These are phyloP conservation scores for Sinocyclocheilus anophthalmus DNA, from an alignment of 2,113 vertebrate genomes.

Conservation along the genomic window DNA sequence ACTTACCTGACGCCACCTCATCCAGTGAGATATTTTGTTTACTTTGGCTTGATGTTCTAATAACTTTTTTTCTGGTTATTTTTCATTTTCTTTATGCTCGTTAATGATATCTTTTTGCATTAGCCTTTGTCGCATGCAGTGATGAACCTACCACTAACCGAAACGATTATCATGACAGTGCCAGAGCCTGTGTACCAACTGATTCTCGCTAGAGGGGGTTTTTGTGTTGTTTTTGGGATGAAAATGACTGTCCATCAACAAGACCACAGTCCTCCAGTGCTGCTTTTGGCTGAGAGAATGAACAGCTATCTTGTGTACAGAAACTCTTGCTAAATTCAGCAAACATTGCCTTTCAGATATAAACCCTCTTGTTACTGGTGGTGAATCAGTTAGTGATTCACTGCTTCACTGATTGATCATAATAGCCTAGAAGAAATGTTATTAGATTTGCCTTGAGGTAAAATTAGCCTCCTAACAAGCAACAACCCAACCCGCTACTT, in stretches of 20 bases:
- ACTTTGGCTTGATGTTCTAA: too few species aligned
- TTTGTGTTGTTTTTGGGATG: too few species aligned
- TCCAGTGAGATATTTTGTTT: too few species aligned
- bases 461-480: not conserved
- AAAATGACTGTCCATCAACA: slow-evolving; percentile 12
- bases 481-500: not conserved
- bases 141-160: not conserved
- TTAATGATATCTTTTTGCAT: too few species aligned
- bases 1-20: too few species aligned
- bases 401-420: slow-evolving; percentile 12
- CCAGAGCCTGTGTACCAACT: not conserved
- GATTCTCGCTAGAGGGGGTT: not conserved
- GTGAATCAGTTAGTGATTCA: slow-evolving; percentile 14
- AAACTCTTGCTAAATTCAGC: slow-evolving; percentile 6
- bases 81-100: too few species aligned
- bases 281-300: not conserved
- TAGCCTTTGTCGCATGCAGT: not conserved
- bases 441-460: slow-evolving; percentile 11
- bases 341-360: slow-evolving; percentile 6
- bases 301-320: not conserved
- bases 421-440: slow-evolving; percentile 2
- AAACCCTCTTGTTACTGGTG: not conserved
- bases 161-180: too few species aligned
- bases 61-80: too few species aligned
- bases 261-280: not conserved